These are phyloP conservation scores for Baccha elongata DNA, from an alignment of 2,888 invertebrate genomes.

Conservation along the genomic window DNA sequence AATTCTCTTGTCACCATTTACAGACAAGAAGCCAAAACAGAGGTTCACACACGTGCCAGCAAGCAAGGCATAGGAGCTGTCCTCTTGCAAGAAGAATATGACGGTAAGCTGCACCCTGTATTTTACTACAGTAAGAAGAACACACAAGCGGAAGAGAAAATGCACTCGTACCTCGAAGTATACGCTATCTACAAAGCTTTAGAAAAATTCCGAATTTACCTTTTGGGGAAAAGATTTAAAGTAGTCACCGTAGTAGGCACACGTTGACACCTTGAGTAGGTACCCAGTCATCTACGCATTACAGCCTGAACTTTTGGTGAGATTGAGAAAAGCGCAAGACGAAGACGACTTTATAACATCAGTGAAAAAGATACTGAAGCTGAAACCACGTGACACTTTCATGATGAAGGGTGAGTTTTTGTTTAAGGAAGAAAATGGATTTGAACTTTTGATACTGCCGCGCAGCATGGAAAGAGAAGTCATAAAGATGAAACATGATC, in stretches of 20 bases:
- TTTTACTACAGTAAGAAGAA: constrained; percentile 21
- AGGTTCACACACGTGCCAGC: constrained; percentile 4
- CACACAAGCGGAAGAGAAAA: constrained; percentile 14
- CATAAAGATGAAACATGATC: constrained; percentile 6
- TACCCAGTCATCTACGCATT: background rate
- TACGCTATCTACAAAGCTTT: constrained; percentile 23
- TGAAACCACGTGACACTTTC: background rate
- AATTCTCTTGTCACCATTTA: constrained; percentile 10
- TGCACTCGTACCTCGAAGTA: constrained; percentile 4
- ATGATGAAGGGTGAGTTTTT: background rate
- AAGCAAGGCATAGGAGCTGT: constrained; percentile 17
- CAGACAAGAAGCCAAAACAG: background rate
- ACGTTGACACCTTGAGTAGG: constrained; percentile 18
- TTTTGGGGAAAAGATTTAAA: constrained; percentile 29
- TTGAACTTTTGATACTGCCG: constrained; percentile 4
- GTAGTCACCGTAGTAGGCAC: constrained; percentile 21
- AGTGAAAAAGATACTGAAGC: constrained; percentile 6
- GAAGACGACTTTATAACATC: constrained; percentile 21
- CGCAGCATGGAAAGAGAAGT: constrained; percentile 15
- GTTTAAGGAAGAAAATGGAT: constrained; percentile 15
- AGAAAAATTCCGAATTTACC: constrained; percentile 13
- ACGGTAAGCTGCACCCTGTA: background rate
- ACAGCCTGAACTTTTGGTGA: background rate
- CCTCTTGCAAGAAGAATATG: constrained; percentile 1
- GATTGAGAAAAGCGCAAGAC: constrained; percentile 13